Percentiles rank a stretch among this genome's conserved stretches.
phyloP scores from a whole-genome alignment of 1,140 invertebrate genomes.

The Drosophila melanica region DNA sequence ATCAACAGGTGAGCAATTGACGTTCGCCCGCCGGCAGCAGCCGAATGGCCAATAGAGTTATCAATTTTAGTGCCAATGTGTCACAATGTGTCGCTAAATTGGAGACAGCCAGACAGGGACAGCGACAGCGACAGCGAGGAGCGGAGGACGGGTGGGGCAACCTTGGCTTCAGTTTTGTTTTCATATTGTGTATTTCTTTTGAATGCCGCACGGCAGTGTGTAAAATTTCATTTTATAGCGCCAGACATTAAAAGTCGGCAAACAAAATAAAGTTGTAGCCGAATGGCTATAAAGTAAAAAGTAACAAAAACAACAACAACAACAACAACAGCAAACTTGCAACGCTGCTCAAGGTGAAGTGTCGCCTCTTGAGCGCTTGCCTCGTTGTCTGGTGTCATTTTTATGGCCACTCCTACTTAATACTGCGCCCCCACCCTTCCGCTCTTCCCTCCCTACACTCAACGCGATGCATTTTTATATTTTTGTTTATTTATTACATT shows the following conservation, averaged over 20 bases:
- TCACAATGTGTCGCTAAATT: conserved; percentile 53
- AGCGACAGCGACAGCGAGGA: conserved; percentile 19
- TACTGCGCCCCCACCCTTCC: too few species aligned
- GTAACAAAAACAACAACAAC: conserved; percentile 18
- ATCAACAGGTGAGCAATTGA: conserved; percentile 78
- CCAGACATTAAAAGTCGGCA: conserved; percentile 48
- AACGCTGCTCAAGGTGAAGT: conserved; percentile 58
- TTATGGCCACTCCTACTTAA: conserved; percentile 2
- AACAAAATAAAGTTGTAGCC: conserved; percentile 70
- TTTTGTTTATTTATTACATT: conserved; percentile 66
- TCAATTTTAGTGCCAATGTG: conserved; percentile 77
- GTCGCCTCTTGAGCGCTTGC: conserved; percentile 34
- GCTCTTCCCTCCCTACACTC: too few species aligned
- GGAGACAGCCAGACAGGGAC: background rate
- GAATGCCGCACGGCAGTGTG: conserved; percentile 51
- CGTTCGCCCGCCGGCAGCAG: conserved; percentile 45
- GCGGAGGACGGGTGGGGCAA: conserved; percentile 37
- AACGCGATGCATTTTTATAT: conserved; percentile 3
- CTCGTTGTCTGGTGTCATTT: conserved; percentile 33
- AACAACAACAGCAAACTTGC: conserved; percentile 38
- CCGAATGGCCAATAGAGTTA: conserved; percentile 76
- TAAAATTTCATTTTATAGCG: conserved; percentile 76
- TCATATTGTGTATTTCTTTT: conserved; percentile 18
- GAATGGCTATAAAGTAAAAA: conserved; percentile 60
- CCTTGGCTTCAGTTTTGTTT: conserved; percentile 42